Evolutionary conservation across 2,113 vertebrate species (phyloP).

Genomic region (Leucopsar rothschildi): DNA sequence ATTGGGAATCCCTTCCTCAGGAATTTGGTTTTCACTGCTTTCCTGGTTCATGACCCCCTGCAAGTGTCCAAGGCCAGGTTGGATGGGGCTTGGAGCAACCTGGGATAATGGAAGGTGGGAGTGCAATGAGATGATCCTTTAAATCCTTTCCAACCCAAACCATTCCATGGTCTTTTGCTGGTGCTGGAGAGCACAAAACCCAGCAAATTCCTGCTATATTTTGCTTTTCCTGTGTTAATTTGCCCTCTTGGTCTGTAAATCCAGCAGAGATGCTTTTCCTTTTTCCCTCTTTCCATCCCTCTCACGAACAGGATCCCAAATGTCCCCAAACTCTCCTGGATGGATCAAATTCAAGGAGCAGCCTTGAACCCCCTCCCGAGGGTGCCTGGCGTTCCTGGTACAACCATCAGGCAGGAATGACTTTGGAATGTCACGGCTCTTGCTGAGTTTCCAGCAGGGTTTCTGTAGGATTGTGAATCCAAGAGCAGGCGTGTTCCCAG

Average conservation of each 20-base stretch:
- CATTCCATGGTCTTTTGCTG: neutral
- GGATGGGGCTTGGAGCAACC: neutral
- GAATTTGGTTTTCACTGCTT: neutral
- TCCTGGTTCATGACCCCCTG: accelerated
- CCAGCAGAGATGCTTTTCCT: neutral
- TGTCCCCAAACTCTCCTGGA: neutral
- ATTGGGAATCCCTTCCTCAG: neutral
- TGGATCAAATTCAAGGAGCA: neutral
- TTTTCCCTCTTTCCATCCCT: neutral
- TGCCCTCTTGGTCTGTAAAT: neutral
- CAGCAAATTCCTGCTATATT: accelerated
- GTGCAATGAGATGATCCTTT: neutral
- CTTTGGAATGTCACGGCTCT: accelerated
- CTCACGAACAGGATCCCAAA: neutral
- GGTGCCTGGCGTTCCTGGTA: accelerated
- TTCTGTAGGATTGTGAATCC: slow-evolving; percentile 40
- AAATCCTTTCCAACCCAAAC: neutral
- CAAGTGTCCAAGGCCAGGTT: neutral
- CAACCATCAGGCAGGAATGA: neutral
- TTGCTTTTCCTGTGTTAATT: accelerated
- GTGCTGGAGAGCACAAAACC: neutral
- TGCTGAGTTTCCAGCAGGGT: neutral
- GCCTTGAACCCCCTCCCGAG: neutral
- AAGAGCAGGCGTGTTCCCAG: neutral
- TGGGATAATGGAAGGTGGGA: neutral